These are phyloP conservation scores for Drosophila miranda DNA, from an alignment of 1,140 invertebrate genomes.

Conservation along the genomic window DNA sequence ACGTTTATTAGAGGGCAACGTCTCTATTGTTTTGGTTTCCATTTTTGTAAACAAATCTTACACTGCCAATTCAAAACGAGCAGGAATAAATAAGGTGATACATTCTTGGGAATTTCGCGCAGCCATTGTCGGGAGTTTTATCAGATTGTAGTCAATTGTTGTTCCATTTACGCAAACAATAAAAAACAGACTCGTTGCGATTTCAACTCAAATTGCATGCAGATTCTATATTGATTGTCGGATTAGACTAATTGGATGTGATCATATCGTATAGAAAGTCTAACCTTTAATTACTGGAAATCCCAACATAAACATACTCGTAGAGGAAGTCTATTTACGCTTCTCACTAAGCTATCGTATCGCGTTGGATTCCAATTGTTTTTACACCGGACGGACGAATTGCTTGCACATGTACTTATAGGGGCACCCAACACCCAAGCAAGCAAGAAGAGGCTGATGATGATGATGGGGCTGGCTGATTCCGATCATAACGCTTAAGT, in stretches of 20 bases:
- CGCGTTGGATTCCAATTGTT: slow-evolving; percentile 35
- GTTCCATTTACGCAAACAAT: slow-evolving; percentile 22
- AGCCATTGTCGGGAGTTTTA: slow-evolving; percentile 18
- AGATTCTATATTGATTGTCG: too few species aligned
- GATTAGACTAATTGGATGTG: background rate
- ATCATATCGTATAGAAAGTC: background rate
- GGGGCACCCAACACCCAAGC: background rate
- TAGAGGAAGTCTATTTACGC: slow-evolving; percentile 29
- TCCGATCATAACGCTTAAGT: slow-evolving; percentile 21
- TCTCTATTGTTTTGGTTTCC: too few species aligned
- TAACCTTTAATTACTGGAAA: slow-evolving; percentile 17
- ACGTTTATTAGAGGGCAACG: too few species aligned
- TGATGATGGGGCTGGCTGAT: background rate
- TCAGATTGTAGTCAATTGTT: slow-evolving; percentile 32
- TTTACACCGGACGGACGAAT: slow-evolving; percentile 7
- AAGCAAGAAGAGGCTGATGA: too few species aligned
- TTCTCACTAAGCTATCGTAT: slow-evolving; percentile 10
- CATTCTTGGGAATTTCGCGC: slow-evolving; percentile 2
- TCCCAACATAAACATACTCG: slow-evolving; percentile 8
- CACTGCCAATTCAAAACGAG: slow-evolving; percentile 37
- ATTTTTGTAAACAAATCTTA: slow-evolving; percentile 2
- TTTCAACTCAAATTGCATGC: slow-evolving; percentile 1
- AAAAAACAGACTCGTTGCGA: background rate
- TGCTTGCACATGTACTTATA: slow-evolving; percentile 13
- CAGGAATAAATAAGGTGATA: slow-evolving; percentile 22